Percentiles rank a stretch among this genome's conserved stretches.
phyloP scores from a whole-genome alignment of 2,797 vertebrate genomes.

The Alcedo quadribrachys region DNA sequence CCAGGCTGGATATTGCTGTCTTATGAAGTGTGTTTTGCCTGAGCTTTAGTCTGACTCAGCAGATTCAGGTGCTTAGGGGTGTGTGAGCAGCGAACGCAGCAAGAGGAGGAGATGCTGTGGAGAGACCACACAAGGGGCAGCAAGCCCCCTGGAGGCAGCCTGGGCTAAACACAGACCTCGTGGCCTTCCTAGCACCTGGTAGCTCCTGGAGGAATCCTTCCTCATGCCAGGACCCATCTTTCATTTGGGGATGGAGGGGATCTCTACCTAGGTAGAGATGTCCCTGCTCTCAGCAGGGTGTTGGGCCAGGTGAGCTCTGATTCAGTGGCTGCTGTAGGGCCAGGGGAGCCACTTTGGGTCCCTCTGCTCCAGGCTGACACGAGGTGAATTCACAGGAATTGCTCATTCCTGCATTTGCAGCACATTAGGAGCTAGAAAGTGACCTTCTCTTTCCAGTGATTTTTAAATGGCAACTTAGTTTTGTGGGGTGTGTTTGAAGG shows the following conservation, averaged over 20 bases:
- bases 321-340: too few relatives aligned
- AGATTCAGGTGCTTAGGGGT: neutral
- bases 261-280: too few relatives aligned
- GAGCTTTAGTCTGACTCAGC: neutral
- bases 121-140: too few relatives aligned
- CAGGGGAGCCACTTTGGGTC: neutral
- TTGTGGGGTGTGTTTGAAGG: neutral
- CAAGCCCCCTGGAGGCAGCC: accelerated
- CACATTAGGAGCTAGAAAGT: neutral
- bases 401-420: neutral
- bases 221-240: neutral
- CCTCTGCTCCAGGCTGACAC: accelerated
- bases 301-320: too few relatives aligned
- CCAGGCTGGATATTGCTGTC: neutral
- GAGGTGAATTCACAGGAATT: neutral
- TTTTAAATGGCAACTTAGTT: neutral
- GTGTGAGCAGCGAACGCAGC: neutral
- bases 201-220: neutral
- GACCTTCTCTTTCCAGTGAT: neutral
- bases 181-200: neutral
- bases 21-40: neutral
- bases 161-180: neutral
- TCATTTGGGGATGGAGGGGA: neutral
- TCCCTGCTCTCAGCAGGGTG: too few relatives aligned
- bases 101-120: neutral